These are phyloP conservation scores for Rotaria macrura DNA, from an alignment of 2,888 invertebrate species.

Conservation along the genomic window DNA sequence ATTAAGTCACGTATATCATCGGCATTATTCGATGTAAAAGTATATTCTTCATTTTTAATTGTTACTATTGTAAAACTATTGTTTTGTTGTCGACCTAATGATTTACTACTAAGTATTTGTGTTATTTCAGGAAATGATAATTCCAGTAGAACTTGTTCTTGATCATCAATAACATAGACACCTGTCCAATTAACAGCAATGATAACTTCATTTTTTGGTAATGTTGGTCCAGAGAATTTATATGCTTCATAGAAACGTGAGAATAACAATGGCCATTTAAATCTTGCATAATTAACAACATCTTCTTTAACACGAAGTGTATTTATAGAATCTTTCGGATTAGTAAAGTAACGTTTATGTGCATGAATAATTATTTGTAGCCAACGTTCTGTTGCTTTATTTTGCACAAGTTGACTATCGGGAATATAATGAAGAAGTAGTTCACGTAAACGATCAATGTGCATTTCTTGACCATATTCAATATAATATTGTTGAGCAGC, in stretches of 20 bases:
- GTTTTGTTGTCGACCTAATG: conserved; percentile 33
- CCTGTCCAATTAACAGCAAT: conserved; percentile 99
- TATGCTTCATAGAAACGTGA: conserved; percentile 96
- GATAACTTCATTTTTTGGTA: conserved; percentile 97
- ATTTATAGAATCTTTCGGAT: conserved; percentile 36
- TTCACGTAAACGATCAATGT: conserved; percentile 72
- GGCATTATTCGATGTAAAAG: conserved; percentile 95
- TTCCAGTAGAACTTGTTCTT: conserved; percentile 91
- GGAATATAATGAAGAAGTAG: conserved; percentile 89
- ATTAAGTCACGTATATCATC: conserved; percentile 93
- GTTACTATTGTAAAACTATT: conserved; percentile 73
- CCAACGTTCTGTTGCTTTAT: conserved; percentile 32
- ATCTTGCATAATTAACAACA: conserved; percentile 93
- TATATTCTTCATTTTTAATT: conserved; percentile 91
- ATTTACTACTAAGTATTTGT: conserved; percentile 58
- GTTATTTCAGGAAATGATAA: conserved; percentile 98
- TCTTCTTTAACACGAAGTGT: conserved; percentile 54
- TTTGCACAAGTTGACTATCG: conserved; percentile 53
- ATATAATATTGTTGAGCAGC: conserved; percentile 97
- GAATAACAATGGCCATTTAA: conserved; percentile 94
- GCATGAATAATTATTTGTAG: conserved; percentile 30
- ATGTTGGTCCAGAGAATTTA: conserved; percentile 71
- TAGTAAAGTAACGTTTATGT: conserved; percentile 23
- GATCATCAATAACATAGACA: conserved; percentile 95
- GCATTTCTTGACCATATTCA: conserved; percentile 79